Evolutionary conservation across 2,113 vertebrate genomes (phyloP), one percentile per base, ranked within the genome.

Genomic region (Gymnogyps californianus): DNA sequence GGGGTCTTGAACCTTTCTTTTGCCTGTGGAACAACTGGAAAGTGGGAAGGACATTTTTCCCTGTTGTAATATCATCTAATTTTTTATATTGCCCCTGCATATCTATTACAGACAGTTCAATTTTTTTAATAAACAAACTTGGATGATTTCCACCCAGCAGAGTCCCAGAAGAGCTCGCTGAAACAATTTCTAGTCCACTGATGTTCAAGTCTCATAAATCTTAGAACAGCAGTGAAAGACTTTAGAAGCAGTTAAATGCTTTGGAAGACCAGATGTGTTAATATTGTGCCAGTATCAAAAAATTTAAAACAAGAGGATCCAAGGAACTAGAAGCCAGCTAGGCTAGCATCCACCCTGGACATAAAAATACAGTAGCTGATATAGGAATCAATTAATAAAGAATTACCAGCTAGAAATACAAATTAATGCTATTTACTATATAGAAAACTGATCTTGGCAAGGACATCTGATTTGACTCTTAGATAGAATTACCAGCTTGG

Each of bases 101-200:
- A 36, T 32, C 54, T 83, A 76, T 67, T 88, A 92, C 14, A 91
- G 40, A 34, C 55, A 62, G 74, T 66, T 94, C 55, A 34, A 32
- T 55, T 67, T 82, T 92, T 87, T 91, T 61, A 78, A 89, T 90
- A 82, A 95, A 82, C 21, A 67, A 89, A 94, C 52, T 83, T 67
- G 42, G 52, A 91, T 90, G 26, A 78, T 84, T 97, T 94, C 75
- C 29, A 90, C 44, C 19, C 29, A 38, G 15, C 29, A 75, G 42
- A 87, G 24, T 79, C 52, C 38, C 90, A 87, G 66, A 85, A 84
- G 61, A 87, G 26, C 61, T 83, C 8, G 3, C 31, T 88, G 79
- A 94, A 95, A 79, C 47, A 83, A 71, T 79, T 91, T 90, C 81
- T 91, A 42, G 26, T 65, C 57, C n/a, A n/a, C 57, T 52, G 24